Percentiles rank a stretch among this genome's conserved stretches.
Evolutionary conservation across 2,888 invertebrate species (phyloP).

Genomic region (Saturnia japonica): DNA sequence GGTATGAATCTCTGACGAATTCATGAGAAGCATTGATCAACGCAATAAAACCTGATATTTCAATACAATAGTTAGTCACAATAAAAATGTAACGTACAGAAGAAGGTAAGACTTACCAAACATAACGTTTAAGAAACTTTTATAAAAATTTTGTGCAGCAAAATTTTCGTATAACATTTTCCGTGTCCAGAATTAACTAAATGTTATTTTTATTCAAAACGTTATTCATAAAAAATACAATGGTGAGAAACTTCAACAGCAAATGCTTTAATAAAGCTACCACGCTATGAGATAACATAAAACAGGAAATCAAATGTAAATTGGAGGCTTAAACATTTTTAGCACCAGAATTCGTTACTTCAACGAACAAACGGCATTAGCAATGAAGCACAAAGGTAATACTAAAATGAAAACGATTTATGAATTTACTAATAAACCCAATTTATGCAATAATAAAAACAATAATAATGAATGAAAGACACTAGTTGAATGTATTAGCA

Average conservation of each 20-base stretch:
- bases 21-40: conserved; percentile 54
- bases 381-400: background rate
- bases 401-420: background rate
- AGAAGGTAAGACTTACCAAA: conserved; percentile 11
- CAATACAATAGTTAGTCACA: conserved; percentile 15
- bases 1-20: conserved; percentile 44
- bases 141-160: conserved; percentile 8
- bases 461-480: background rate
- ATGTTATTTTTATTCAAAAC: conserved; percentile 24
- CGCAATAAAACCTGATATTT: conserved; percentile 34
- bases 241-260: conserved; percentile 35
- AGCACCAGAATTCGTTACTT: background rate
- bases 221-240: conserved; percentile 31
- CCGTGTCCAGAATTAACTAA: conserved; percentile 21
- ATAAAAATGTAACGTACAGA: background rate
- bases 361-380: background rate
- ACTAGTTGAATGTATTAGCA: background rate
- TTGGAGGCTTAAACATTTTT: conserved; percentile 17
- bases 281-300: conserved; percentile 17
- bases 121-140: background rate
- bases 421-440: conserved; percentile 4
- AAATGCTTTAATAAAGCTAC: conserved; percentile 32
- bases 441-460: background rate
- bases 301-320: conserved; percentile 44
- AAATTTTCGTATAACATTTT: conserved; percentile 23